Conservation (phyloP, 2,113 vertebrate genomes). For the Bolborhynchus lineola region DNA sequence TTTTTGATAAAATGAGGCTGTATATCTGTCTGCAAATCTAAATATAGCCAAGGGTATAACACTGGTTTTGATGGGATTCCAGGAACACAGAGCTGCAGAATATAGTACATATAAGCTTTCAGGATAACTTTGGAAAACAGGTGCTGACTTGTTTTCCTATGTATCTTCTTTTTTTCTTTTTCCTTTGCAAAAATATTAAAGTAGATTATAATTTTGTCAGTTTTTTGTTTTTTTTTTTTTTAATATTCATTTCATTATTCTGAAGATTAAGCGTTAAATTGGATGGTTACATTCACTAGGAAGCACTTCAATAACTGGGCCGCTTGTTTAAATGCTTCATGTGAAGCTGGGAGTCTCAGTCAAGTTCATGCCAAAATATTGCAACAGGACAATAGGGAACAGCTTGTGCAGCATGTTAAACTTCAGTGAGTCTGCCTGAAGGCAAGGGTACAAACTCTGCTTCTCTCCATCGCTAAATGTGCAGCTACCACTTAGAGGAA, state of each 20-base stretch:
- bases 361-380: background rate
- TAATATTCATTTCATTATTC: background rate
- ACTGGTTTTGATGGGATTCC: background rate
- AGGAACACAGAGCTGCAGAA: background rate
- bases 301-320: background rate
- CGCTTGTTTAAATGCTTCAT: background rate
- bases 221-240: background rate
- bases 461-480: background rate
- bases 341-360: background rate
- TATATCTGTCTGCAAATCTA: background rate
- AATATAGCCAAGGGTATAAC: background rate
- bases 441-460: background rate
- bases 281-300: background rate
- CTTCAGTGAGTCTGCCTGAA: background rate
- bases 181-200: background rate
- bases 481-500: background rate
- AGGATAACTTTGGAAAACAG: background rate
- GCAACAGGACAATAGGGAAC: background rate
- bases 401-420: constrained; percentile 1
- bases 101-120: background rate
- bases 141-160: background rate
- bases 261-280: background rate
- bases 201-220: background rate
- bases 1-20: background rate
- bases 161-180: background rate